Evolutionary conservation across 2,888 invertebrate species (phyloP).

Genomic region (Gnatocerus cornutus): DNA sequence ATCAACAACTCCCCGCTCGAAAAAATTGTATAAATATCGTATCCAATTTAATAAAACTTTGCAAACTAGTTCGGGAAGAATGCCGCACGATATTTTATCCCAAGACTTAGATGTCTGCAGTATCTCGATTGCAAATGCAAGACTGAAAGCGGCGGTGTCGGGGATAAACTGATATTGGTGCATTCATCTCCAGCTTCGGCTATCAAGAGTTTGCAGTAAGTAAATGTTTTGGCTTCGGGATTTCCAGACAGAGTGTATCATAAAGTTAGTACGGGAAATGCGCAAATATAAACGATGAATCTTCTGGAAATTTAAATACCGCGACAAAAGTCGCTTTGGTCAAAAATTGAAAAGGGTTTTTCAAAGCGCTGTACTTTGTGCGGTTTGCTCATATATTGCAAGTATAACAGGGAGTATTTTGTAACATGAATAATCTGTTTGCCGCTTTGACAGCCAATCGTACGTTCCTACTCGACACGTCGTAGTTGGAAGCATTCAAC

Average conservation of each 20-base stretch:
- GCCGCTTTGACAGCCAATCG: constrained; percentile 20
- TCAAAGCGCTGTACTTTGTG: too few relatives aligned
- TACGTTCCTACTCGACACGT: constrained; percentile 9
- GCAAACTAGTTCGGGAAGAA: constrained; percentile 41
- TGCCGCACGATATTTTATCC: constrained; percentile 41
- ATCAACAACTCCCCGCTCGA: constrained; percentile 35
- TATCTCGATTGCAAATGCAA: constrained; percentile 40
- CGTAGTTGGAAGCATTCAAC: constrained; percentile 17
- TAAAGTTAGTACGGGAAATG: neutral
- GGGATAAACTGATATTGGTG: constrained; percentile 29
- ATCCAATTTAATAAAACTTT: constrained; percentile 45
- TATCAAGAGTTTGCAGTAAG: constrained; percentile 28
- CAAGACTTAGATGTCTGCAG: constrained; percentile 40
- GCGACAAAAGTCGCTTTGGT: too few relatives aligned
- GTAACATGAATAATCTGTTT: constrained; percentile 29
- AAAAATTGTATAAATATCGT: constrained; percentile 41
- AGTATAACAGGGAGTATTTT: neutral
- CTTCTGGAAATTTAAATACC: neutral
- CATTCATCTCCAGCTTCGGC: constrained; percentile 33
- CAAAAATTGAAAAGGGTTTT: too few relatives aligned
- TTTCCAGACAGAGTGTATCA: neutral
- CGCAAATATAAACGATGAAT: neutral
- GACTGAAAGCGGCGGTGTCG: constrained; percentile 16
- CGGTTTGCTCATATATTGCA: neutral
- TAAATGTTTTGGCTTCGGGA: constrained; percentile 22